Conservation (phyloP, 2,797 vertebrate species). For the Nyctalus aviator region DNA sequence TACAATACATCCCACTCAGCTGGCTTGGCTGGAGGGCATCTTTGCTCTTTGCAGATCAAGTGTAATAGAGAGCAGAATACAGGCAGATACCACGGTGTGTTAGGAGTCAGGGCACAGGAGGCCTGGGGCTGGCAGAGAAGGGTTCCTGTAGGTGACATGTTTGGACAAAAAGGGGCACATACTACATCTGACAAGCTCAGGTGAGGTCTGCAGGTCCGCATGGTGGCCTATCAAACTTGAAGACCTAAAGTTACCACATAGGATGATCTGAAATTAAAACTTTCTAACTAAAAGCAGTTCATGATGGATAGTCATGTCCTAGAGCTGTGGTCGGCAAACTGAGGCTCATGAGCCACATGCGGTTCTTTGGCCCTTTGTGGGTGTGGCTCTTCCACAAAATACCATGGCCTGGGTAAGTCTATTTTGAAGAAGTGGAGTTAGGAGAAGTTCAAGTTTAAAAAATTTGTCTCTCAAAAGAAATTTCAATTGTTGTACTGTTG, state of each 20-base stretch:
- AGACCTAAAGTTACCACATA: not conserved
- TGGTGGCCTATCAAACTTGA: not conserved
- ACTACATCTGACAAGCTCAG: not conserved
- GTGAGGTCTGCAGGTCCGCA: not conserved
- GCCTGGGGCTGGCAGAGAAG: not conserved
- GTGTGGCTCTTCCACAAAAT: too few relatives aligned
- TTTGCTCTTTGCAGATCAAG: not conserved
- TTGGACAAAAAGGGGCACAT: not conserved
- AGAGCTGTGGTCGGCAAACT: too few relatives aligned
- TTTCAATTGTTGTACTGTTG: too few relatives aligned
- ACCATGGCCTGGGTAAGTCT: too few relatives aligned
- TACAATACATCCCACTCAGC: not conserved
- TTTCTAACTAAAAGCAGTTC: not conserved
- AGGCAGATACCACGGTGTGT: not conserved
- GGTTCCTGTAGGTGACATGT: not conserved
- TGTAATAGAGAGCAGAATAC: not conserved
- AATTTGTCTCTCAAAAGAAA: too few relatives aligned
- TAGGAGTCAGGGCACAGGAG: not conserved
- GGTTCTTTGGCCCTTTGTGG: too few relatives aligned
- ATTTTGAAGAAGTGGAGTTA: too few relatives aligned
- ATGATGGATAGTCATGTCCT: not conserved
- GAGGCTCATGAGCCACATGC: too few relatives aligned
- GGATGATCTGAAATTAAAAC: not conserved
- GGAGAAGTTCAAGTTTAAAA: too few relatives aligned
- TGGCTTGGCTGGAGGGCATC: not conserved